Evolutionary conservation across 2,113 vertebrate species (phyloP), one percentile per base, ranked within the genome.

Genomic region (Oryzias javanicus): DNA sequence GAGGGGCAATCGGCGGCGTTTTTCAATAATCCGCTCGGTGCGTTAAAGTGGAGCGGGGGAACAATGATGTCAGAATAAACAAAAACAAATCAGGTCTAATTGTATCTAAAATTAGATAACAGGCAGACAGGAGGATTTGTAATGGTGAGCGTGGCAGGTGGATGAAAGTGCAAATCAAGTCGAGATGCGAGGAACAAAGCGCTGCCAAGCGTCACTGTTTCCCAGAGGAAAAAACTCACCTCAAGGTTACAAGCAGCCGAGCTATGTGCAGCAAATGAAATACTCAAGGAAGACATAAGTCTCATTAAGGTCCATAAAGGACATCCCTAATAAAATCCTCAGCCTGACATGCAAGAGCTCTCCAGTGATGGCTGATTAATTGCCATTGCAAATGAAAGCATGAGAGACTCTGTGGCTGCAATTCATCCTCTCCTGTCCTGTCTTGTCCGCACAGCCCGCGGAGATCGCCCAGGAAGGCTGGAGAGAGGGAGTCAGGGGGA

Each of bases 341-440:
- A 60, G 78, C 78, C 85, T 90, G 90, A 90, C 90, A 86, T 89
- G 86, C 76, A 81, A 80, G 79, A 83, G 76, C 86, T 91, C 89
- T 90, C 81, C 74, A 78, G 87, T 91, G 91, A 91, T 90, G 88
- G 84, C 90, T 89, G 90, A 91, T 91, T 91, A 91, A 92, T 91
- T 91, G 89, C 88, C 74, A 74, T 81, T 84, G 85, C 84, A 87
- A 89, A 91, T 89, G 88, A 89, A 91, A 87, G 84, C 89, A 87
- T 83, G 82, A 70, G 80, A 87, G 84, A 79, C 86, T 82, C 65
- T 42, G 79, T 76, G 81, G 82, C 74, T 81, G 86, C 84, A 86
- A 89, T 90, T 91, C 85, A 92, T 90, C 84, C 88, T 89, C 77
- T 58, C 60, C 80, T 80, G 85, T 86, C 83, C 85, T 89, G 82